phyloP scores from a whole-genome alignment of 2,113 vertebrate genomes.

The Scartelaos histophorus region DNA sequence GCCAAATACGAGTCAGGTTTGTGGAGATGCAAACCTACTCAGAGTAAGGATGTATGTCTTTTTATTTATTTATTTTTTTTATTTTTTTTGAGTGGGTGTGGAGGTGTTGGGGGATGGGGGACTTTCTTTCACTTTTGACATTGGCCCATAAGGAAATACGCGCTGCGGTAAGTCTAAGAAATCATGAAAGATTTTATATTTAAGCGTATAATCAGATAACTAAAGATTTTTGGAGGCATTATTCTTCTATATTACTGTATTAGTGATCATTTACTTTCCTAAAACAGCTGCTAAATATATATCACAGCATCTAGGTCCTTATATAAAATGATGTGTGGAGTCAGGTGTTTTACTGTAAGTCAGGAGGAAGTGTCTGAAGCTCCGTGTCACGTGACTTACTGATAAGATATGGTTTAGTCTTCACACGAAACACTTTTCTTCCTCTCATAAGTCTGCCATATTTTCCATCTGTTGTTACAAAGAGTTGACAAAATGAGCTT shows the following conservation, averaged over 20 bases:
- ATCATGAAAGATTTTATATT: neutral
- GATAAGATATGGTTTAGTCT: neutral
- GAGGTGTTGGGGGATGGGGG: too few relatives aligned
- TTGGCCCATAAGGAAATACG: neutral
- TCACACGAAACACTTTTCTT: neutral
- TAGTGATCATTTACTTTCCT: neutral
- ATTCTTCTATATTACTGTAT: neutral
- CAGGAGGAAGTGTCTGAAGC: neutral
- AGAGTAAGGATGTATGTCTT: too few relatives aligned
- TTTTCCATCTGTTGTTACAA: neutral
- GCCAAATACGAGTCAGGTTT: too few relatives aligned
- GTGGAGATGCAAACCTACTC: too few relatives aligned
- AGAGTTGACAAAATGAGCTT: conserved; percentile 16
- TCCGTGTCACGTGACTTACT: neutral
- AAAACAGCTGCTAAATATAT: neutral
- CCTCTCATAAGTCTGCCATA: neutral
- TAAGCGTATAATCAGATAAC: neutral
- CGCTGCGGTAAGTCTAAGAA: neutral
- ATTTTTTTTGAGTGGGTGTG: too few relatives aligned
- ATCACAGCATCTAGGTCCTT: neutral
- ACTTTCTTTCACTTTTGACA: neutral
- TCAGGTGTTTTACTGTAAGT: neutral
- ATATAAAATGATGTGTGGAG: neutral
- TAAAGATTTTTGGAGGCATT: neutral
- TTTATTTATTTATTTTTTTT: too few relatives aligned